Conservation (phyloP, 35 echinoderm and acorn worm species). For the Holothuria glaberrima region DNA sequence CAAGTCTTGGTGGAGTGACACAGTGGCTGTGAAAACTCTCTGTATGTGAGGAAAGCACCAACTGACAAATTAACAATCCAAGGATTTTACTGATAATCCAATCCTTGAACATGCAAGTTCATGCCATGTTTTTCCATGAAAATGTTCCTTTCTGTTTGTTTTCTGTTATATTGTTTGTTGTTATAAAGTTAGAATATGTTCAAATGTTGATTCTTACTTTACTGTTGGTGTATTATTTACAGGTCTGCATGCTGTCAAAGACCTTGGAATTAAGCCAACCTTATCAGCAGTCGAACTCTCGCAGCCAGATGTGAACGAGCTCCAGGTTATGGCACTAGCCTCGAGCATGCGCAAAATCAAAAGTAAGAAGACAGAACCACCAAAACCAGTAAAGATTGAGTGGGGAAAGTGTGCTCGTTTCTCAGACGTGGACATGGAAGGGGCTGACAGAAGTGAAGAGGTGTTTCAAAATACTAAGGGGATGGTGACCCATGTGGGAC, state of each 20-base stretch:
- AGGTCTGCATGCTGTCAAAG: constrained; percentile 87
- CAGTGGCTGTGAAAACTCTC: too few relatives aligned
- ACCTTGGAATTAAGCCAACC: constrained; percentile 61
- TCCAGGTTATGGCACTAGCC: constrained; percentile 88
- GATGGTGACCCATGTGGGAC: constrained; percentile 10
- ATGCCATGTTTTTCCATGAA: too few relatives aligned
- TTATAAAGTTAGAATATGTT: too few relatives aligned
- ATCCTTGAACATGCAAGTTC: too few relatives aligned
- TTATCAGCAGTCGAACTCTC: constrained; percentile 78
- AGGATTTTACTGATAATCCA: too few relatives aligned
- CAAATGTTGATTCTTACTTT: too few relatives aligned
- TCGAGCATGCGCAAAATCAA: constrained; percentile 75
- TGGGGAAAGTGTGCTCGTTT: constrained; percentile 71
- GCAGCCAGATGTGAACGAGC: constrained; percentile 88
- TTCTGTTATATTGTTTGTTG: too few relatives aligned
- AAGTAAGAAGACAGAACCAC: constrained; percentile 9
- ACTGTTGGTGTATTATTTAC: neutral
- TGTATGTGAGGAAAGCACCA: too few relatives aligned
- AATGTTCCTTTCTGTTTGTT: too few relatives aligned
- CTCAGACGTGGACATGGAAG: constrained; percentile 1
- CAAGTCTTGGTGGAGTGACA: too few relatives aligned
- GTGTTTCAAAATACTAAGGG: constrained; percentile 44
- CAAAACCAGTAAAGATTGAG: constrained; percentile 49
- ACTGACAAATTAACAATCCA: too few relatives aligned
- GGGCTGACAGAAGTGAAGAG: constrained; percentile 4